A percentile compares a stretch with the other conserved stretches of the same genome.
Evolutionary conservation across 2,797 vertebrate species (phyloP).

Genomic region (Microctenopoma steveboyesi): DNA sequence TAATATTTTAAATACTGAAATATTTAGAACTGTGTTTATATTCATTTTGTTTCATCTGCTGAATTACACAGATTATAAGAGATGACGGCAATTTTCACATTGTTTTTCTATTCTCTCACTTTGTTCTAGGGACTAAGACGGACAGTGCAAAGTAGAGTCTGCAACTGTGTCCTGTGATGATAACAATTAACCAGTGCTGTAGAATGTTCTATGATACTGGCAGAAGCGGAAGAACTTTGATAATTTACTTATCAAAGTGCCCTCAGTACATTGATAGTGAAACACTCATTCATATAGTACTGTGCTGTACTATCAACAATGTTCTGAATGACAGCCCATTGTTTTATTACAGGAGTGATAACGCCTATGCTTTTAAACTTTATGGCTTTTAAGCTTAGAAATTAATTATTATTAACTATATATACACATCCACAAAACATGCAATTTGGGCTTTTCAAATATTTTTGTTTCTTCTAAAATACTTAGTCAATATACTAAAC

Average conservation of each 20-base stretch:
- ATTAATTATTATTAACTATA: neutral
- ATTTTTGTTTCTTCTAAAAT: no score
- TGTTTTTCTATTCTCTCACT: constrained; percentile 19
- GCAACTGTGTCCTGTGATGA: constrained; percentile 36
- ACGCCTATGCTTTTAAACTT: constrained; percentile 11
- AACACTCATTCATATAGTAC: constrained; percentile 30
- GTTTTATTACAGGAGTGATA: constrained; percentile 37
- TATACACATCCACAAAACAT: neutral
- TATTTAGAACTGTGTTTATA: constrained; percentile 21
- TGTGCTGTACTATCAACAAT: constrained; percentile 10
- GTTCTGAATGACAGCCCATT: neutral
- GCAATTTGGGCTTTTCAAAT: neutral
- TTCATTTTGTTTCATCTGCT: neutral
- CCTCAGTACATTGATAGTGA: constrained; percentile 56
- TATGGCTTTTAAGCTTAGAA: neutral
- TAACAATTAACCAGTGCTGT: constrained; percentile 46
- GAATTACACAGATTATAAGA: constrained; percentile 46
- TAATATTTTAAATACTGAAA: neutral
- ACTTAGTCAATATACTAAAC: no score
- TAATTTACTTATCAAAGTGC: constrained; percentile 54
- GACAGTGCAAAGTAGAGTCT: constrained; percentile 66
- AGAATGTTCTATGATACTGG: constrained; percentile 26
- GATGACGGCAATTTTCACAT: constrained; percentile 31
- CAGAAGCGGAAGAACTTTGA: constrained; percentile 54
- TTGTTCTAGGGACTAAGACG: constrained; percentile 20